A percentile compares a stretch with the other conserved stretches of the same genome.
phyloP scores from a whole-genome alignment of 2,113 vertebrate species.

The Phasianus colchicus region DNA sequence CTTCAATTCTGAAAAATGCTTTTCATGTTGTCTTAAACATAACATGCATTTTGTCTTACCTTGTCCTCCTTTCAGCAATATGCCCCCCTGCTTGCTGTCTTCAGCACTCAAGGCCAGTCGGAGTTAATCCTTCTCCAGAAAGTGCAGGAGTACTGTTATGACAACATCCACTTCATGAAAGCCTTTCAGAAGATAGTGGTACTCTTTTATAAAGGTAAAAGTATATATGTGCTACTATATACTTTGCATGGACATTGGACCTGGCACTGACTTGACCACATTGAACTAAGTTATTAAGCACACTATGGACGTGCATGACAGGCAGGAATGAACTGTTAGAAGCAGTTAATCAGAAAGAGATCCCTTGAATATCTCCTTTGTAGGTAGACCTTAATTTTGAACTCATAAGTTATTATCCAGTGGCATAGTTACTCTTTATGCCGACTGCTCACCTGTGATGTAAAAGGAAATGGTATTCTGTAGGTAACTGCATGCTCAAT shows the following conservation, averaged over 20 bases:
- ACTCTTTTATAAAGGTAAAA: slow-evolving; percentile 93
- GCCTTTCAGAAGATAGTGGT: slow-evolving; percentile 96
- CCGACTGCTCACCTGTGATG: neutral
- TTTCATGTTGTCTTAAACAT: neutral
- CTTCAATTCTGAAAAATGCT: neutral
- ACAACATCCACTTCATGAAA: slow-evolving; percentile 97
- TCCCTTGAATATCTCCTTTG: neutral
- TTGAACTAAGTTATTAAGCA: neutral
- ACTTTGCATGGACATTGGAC: neutral
- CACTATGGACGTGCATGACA: neutral
- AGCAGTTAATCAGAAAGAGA: neutral
- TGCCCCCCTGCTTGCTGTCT: slow-evolving; percentile 89
- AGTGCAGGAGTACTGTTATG: slow-evolving; percentile 93
- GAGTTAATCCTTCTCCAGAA: slow-evolving; percentile 90
- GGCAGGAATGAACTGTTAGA: neutral
- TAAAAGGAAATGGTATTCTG: neutral
- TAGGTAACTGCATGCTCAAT: neutral
- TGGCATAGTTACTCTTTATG: neutral
- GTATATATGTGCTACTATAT: neutral
- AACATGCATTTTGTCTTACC: neutral
- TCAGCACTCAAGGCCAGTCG: slow-evolving; percentile 92
- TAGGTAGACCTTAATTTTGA: neutral
- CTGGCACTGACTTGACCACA: neutral
- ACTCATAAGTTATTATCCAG: neutral
- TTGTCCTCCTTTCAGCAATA: slow-evolving; percentile 82